phyloP scores from a whole-genome alignment of 2,797 vertebrate genomes.

The Sebastes paucispinis region DNA sequence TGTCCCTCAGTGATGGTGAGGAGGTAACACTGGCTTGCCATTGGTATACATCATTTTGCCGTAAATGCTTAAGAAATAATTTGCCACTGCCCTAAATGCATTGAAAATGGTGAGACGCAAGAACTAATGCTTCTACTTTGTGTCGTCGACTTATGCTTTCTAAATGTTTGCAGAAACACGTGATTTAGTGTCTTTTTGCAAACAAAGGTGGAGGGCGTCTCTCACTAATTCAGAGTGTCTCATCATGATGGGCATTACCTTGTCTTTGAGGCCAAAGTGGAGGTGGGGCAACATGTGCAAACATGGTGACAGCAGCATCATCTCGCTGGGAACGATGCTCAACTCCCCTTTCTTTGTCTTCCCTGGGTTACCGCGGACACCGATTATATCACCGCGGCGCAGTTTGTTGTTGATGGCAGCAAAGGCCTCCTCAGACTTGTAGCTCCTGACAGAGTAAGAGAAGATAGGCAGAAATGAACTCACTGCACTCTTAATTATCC shows the following conservation, averaged over 20 bases:
- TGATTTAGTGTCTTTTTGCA: background rate
- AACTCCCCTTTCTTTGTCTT: conserved; percentile 99
- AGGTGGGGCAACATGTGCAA: conserved; percentile 98
- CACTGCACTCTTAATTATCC: background rate
- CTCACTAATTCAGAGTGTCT: background rate
- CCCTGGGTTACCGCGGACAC: conserved; percentile 93
- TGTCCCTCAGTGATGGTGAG: background rate
- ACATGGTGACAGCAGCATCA: conserved; percentile 93
- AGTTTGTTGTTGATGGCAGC: conserved; percentile 90
- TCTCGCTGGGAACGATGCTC: conserved; percentile 94
- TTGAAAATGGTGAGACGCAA: background rate
- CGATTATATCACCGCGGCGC: conserved; percentile 94
- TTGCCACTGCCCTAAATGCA: background rate
- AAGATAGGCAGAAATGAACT: background rate
- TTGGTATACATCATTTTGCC: background rate
- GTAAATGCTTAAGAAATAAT: background rate
- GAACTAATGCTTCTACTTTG: background rate
- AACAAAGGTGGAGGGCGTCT: rapidly evolving
- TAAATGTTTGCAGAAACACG: background rate
- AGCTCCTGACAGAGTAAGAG: conserved; percentile 78
- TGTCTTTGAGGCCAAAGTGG: conserved; percentile 98
- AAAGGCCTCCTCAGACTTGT: conserved; percentile 94
- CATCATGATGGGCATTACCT: conserved; percentile 79
- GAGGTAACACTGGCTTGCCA: background rate
- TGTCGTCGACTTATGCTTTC: background rate